A percentile compares a stretch with the other conserved stretches of the same genome.
Evolutionary conservation across 2,113 vertebrate species (phyloP).

Genomic region (Delphinus delphis): DNA sequence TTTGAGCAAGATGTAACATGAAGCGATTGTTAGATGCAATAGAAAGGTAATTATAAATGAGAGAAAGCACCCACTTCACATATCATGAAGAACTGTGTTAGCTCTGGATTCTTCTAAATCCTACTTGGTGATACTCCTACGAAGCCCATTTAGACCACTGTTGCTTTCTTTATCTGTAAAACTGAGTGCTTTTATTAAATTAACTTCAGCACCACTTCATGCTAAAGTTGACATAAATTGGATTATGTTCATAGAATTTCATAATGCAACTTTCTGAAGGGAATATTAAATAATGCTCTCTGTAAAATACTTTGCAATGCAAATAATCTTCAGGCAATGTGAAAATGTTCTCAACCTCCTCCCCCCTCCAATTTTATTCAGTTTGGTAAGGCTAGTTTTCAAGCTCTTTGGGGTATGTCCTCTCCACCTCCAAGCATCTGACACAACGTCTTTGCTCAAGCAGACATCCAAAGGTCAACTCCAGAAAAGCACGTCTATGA

Average conservation of each 20-base stretch:
- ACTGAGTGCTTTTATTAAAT: conserved; percentile 22
- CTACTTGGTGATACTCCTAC: not conserved
- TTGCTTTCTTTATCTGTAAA: not conserved
- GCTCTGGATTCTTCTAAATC: conserved; percentile 1
- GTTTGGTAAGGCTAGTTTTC: conserved; percentile 1
- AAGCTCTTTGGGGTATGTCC: not conserved
- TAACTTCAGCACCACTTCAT: conserved; percentile 7
- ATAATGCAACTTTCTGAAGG: not conserved
- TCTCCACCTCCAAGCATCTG: not conserved
- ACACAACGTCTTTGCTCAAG: not conserved
- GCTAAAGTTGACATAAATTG: not conserved
- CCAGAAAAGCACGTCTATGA: not conserved
- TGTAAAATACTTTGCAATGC: not conserved
- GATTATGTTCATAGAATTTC: conserved; percentile 29
- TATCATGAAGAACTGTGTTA: not conserved
- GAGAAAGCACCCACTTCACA: not conserved
- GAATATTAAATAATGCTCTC: conserved; percentile 6
- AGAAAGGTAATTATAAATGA: conserved; percentile 2
- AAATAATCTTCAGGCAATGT: not conserved
- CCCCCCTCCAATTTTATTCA: not conserved
- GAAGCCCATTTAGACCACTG: not conserved
- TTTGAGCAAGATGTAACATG: not conserved
- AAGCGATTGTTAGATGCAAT: not conserved
- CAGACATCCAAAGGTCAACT: not conserved
- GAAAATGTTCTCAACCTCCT: not conserved